phyloP scores from a whole-genome alignment of 2,888 invertebrate genomes.

The Cantharis rustica region DNA sequence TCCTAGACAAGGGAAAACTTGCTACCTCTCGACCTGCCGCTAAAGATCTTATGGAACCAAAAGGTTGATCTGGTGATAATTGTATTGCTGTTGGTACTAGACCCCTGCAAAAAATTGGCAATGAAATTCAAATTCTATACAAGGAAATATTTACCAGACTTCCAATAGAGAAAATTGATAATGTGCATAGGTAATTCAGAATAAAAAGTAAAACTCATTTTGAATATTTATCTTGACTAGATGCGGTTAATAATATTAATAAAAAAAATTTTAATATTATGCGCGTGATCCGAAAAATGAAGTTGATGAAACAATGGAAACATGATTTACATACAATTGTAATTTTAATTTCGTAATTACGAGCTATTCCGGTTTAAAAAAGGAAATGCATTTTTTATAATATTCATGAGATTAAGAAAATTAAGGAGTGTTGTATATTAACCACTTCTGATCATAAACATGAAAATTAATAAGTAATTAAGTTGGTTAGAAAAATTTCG shows the following conservation, averaged over 20 bases:
- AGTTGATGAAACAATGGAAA: not conserved
- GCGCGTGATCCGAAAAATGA: not conserved
- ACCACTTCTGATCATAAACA: not conserved
- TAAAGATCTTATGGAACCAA: conserved; percentile 75
- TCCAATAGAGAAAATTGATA: not conserved
- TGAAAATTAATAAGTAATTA: too few species aligned
- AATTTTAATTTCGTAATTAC: not conserved
- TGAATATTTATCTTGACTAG: too few species aligned
- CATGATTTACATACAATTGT: not conserved
- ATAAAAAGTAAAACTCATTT: not conserved
- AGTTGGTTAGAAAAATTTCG: not conserved
- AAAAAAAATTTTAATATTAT: not conserved
- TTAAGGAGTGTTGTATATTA: not conserved
- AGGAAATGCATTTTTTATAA: not conserved
- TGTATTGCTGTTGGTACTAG: conserved; percentile 71
- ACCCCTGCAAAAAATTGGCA: conserved; percentile 61
- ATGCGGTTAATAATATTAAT: not conserved
- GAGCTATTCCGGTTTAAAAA: not conserved
- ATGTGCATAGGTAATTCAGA: not conserved
- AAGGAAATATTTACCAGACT: not conserved
- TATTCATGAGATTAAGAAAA: not conserved
- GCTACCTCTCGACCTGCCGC: conserved; percentile 75
- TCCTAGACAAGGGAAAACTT: conserved; percentile 76
- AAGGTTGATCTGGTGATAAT: conserved; percentile 74
- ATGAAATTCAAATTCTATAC: not conserved